Evolutionary conservation across 2,797 vertebrate genomes (phyloP).

Genomic region (Fringilla coelebs): DNA sequence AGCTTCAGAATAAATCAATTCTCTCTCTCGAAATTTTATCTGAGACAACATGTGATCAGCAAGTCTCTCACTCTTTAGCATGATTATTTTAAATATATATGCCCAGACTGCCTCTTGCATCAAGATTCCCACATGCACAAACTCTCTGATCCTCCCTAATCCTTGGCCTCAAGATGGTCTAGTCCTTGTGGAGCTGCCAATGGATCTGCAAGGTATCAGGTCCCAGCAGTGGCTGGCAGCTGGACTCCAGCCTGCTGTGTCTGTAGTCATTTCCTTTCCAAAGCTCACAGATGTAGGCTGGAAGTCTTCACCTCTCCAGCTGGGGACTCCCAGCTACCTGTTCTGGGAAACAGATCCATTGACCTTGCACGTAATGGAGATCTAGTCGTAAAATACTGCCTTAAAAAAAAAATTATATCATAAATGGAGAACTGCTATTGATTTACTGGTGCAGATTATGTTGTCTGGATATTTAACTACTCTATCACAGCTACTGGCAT

Average conservation of each 20-base stretch:
- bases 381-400: background rate
- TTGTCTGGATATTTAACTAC: constrained; percentile 7
- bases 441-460: background rate
- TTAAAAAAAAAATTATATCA: background rate
- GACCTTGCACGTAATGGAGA: background rate
- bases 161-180: background rate
- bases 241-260: background rate
- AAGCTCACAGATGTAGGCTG: background rate
- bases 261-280: background rate
- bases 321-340: background rate
- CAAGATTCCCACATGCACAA: background rate
- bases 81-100: background rate
- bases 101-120: background rate
- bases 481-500: background rate
- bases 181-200: background rate
- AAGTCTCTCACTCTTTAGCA: background rate
- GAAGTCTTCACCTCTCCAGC: background rate
- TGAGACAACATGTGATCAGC: background rate
- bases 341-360: background rate
- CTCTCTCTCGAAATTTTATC: background rate
- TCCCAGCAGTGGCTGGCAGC: background rate
- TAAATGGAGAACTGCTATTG: background rate
- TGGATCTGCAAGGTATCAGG: background rate
- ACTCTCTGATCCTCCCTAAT: background rate
- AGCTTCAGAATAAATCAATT: background rate